A percentile compares a stretch with the other conserved stretches of the same genome.
Conservation (phyloP, 1,140 invertebrate genomes). For the Archegozetes longisetosus region DNA sequence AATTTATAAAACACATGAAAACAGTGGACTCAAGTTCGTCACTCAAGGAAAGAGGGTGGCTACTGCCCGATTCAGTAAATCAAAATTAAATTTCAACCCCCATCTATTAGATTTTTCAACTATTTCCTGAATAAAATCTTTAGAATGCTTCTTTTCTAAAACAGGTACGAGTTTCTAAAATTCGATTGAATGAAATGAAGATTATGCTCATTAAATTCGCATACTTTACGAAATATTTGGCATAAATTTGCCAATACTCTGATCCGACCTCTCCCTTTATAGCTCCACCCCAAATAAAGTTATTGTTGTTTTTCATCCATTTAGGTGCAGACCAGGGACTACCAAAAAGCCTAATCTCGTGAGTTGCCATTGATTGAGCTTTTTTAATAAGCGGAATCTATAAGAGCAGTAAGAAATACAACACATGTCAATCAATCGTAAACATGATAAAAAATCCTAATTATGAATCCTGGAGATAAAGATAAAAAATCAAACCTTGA, state of each 20-base stretch:
- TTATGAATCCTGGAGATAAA: no score
- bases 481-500: constrained; percentile 36
- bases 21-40: no score
- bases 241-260: constrained; percentile 59
- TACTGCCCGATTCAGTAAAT: no score
- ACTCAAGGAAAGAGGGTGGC: no score
- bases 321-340: constrained; percentile 66
- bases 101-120: no score
- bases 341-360: constrained; percentile 39
- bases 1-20: no score
- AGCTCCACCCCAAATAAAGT: constrained; percentile 34
- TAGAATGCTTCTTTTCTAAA: no score
- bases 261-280: constrained; percentile 38
- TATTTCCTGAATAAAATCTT: no score
- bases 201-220: no score
- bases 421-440: background rate
- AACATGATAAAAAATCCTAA: background rate
- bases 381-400: constrained; percentile 48
- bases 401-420: constrained; percentile 2
- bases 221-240: constrained; percentile 57
- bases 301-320: constrained; percentile 81
- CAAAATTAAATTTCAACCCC: no score
- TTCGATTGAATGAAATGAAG: no score
- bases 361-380: constrained; percentile 31
- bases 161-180: no score